Base-by-base conservation (phyloP, 2,797 vertebrate genomes). In the Molossus molossus region DNA sequence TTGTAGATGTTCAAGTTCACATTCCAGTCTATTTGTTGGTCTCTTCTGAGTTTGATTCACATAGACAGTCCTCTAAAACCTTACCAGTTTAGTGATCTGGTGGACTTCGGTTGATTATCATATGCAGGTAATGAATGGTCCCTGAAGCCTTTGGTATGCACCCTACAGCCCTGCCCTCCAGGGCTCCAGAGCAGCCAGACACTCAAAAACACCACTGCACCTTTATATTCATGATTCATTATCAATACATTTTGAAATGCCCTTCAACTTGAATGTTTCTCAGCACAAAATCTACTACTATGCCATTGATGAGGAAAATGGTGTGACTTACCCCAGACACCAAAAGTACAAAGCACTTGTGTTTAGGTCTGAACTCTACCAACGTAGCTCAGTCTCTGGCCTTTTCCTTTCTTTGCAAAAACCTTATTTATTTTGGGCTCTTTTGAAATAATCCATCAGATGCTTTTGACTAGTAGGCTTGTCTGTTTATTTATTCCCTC, bases 1-100 rank as follows among this genome's bases (percentile, higher is more conserved):
- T 76, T 27, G 45, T 72, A 60, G 55, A 65, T 67, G 86, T 94
- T 86, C 25, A 88, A 84, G 40, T 23, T 96, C 40, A n/a, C 48
- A 40, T 40, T 72, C 25, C 15, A 75, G 80, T 57, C 25, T n/a
- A 58, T 53, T 77, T 50, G 45, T 53, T 76, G 25, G 5, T 58
- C 40, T 95, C 70, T 87, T 91, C 72, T 57, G 21, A 69, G 64
- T 84, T 94, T 84, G 40, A 58, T 23, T 73, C 3, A 1, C 13
- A 9, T 27, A 33, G 9, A 65, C 57, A 50, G 20, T 72, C 18
- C 57, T 87, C 50, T 58, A 55, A 91, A 91, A 53, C 23, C 50
- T 89, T 75, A 25, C 53, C 17, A 33, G 15, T 21, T 60, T 75
- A 64, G 20, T n/a, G 17, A 79, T n/a, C 5, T 50, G 29, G 13